A percentile compares a stretch with the other conserved stretches of the same genome.
These are phyloP conservation scores for Galaxias olidus DNA, from an alignment of 2,797 vertebrate species.

Conservation along the genomic window DNA sequence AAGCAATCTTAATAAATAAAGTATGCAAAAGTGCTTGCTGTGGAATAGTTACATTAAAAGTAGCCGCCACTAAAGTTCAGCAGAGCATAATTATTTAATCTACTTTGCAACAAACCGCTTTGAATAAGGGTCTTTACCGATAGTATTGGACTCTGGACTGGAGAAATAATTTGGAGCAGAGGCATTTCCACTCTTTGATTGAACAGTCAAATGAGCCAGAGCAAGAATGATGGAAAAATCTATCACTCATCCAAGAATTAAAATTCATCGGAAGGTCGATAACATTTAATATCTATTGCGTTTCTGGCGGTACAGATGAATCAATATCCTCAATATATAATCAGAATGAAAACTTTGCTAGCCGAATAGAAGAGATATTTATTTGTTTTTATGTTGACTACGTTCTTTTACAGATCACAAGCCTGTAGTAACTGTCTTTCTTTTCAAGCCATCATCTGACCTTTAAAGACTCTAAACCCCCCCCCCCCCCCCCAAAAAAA, in stretches of 20 bases:
- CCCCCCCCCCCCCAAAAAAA: too few relatives aligned
- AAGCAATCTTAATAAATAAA: too few relatives aligned
- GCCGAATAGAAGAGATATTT: conserved; percentile 83
- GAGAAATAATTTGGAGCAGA: conserved; percentile 83
- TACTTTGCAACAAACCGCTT: conserved; percentile 49
- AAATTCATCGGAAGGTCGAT: conserved; percentile 93
- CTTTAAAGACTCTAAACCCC: conserved; percentile 10
- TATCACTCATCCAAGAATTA: conserved; percentile 91
- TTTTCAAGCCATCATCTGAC: conserved; percentile 63
- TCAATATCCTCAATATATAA: conserved; percentile 93
- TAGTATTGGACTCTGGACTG: conserved; percentile 77
- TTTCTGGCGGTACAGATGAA: conserved; percentile 87
- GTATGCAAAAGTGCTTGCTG: too few relatives aligned
- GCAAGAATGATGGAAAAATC: conserved; percentile 94
- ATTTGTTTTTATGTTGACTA: conserved; percentile 34
- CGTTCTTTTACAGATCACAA: conserved; percentile 74
- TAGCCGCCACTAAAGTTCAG: too few relatives aligned
- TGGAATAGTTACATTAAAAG: too few relatives aligned
- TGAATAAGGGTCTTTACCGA: conserved; percentile 75
- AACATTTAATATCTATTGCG: conserved; percentile 91
- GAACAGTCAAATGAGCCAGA: conserved; percentile 85
- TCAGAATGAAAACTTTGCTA: conserved; percentile 88
- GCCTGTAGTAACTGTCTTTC: conserved; percentile 81
- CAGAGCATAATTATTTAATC: too few relatives aligned
- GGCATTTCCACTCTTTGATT: conserved; percentile 84